Evolutionary conservation across 2,888 invertebrate genomes (phyloP).

Genomic region (Cerceris rybyensis): DNA sequence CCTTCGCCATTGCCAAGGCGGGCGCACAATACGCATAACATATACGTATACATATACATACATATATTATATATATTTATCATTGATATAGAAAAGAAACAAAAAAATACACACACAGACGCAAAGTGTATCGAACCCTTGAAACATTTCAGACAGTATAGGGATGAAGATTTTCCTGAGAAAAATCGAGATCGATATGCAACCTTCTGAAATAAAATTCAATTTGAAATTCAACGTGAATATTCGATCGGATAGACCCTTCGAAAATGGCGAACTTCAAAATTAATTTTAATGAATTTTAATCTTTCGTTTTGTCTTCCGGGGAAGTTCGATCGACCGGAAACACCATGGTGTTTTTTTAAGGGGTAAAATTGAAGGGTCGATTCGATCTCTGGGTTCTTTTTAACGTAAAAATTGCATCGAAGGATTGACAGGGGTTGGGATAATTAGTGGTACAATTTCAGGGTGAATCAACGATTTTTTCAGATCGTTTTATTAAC

Average conservation of each 20-base stretch:
- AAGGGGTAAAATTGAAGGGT: background rate
- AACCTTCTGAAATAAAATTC: too few species aligned
- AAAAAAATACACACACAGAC: too few species aligned
- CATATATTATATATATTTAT: conserved; percentile 47
- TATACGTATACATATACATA: conserved; percentile 23
- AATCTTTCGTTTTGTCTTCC: background rate
- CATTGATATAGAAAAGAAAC: conserved; percentile 44
- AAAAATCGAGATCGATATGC: conserved; percentile 20
- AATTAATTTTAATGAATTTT: too few species aligned
- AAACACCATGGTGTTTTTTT: too few species aligned
- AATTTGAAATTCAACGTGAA: background rate
- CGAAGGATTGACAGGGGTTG: background rate
- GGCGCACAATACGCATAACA: conserved; percentile 33
- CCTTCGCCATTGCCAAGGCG: conserved; percentile 40
- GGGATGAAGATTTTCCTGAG: conserved; percentile 13
- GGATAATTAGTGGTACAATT: conserved; percentile 26
- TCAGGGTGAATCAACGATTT: conserved; percentile 38
- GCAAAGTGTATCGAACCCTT: conserved; percentile 42
- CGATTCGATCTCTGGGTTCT: background rate
- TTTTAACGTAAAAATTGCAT: conserved; percentile 13
- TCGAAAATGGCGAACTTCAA: background rate
- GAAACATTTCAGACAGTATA: conserved; percentile 42
- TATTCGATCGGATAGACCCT: background rate
- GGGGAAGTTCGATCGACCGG: background rate
- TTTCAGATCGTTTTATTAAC: conserved; percentile 7